These are phyloP conservation scores for Chondrilla cf. caribensis DNA, from an alignment of 37 sponge, comb jelly and placozoan species.

Conservation along the genomic window DNA sequence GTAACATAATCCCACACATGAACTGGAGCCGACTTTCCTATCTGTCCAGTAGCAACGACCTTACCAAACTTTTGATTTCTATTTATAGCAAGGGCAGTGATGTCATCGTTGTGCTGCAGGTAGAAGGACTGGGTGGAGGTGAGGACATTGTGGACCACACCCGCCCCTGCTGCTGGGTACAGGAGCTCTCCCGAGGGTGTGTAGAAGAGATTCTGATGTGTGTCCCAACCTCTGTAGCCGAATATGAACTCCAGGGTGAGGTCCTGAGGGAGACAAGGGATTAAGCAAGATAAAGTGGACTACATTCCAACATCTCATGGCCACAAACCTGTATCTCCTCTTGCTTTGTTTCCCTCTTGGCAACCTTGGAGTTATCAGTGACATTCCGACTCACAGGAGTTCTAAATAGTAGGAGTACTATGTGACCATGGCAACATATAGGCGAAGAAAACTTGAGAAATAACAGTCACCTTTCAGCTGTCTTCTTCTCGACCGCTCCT, in stretches of 20 bases:
- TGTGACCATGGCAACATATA: no score
- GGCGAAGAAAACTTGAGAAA: no score
- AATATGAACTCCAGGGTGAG: slow-evolving; percentile 81
- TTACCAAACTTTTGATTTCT: slow-evolving; percentile 47
- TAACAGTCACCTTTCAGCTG: no score
- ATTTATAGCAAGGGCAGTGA: slow-evolving; percentile 75
- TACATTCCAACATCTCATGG: background rate
- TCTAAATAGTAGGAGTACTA: background rate
- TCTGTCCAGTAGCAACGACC: slow-evolving; percentile 81
- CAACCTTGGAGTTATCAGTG: slow-evolving; percentile 25
- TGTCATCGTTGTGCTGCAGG: slow-evolving; percentile 97
- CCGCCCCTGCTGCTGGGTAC: slow-evolving; percentile 92
- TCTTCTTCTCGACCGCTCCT: no score
- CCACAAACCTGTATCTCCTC: slow-evolving; percentile 28
- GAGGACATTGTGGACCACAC: slow-evolving; percentile 73
- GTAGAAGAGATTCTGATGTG: slow-evolving; percentile 85
- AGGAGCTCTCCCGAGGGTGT: slow-evolving; percentile 65
- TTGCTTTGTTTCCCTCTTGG: background rate
- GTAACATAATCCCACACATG: slow-evolving; percentile 88
- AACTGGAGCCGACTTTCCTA: slow-evolving; percentile 80
- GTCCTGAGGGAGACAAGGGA: slow-evolving; percentile 47
- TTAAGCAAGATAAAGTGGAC: background rate
- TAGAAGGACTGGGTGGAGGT: slow-evolving; percentile 86
- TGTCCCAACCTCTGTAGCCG: slow-evolving; percentile 97
- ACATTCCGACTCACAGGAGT: background rate